Percentiles rank a stretch among this genome's conserved stretches.
phyloP scores from a whole-genome alignment of 2,797 vertebrate genomes.

The Sebastolobus alascanus region DNA sequence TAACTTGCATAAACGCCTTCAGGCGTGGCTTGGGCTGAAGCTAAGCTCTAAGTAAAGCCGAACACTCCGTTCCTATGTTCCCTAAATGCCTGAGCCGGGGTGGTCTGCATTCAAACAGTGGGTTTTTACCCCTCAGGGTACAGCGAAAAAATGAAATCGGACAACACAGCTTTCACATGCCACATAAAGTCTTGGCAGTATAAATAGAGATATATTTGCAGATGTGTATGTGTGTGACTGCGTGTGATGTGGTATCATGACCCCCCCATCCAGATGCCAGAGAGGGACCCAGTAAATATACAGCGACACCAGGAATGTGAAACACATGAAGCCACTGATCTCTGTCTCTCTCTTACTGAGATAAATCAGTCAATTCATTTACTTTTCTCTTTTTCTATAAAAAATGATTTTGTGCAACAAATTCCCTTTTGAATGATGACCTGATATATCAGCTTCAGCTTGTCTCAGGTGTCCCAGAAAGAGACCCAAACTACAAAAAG shows the following conservation, averaged over 20 bases:
- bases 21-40: not conserved
- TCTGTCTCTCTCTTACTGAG: not conserved
- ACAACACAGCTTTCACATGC: constrained; percentile 24
- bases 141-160: constrained; percentile 13
- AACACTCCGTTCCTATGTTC: not conserved
- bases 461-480: not conserved
- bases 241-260: constrained; percentile 72
- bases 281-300: constrained; percentile 30
- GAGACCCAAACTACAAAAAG: not conserved
- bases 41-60: not conserved
- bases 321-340: constrained; percentile 37
- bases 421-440: not conserved
- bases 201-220: constrained; percentile 50
- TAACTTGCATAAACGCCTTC: not conserved
- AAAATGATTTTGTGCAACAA: not conserved
- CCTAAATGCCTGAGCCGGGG: not conserved
- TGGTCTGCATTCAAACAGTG: constrained; percentile 2
- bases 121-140: not conserved
- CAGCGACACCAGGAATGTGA: constrained; percentile 40
- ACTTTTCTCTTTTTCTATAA: not conserved
- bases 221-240: constrained; percentile 46
- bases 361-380: constrained; percentile 12
- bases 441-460: not conserved
- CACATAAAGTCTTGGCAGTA: constrained; percentile 38
- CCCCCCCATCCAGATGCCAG: constrained; percentile 63